These are phyloP conservation scores for Psophia crepitans DNA, from an alignment of 2,113 vertebrate species.

Conservation along the genomic window DNA sequence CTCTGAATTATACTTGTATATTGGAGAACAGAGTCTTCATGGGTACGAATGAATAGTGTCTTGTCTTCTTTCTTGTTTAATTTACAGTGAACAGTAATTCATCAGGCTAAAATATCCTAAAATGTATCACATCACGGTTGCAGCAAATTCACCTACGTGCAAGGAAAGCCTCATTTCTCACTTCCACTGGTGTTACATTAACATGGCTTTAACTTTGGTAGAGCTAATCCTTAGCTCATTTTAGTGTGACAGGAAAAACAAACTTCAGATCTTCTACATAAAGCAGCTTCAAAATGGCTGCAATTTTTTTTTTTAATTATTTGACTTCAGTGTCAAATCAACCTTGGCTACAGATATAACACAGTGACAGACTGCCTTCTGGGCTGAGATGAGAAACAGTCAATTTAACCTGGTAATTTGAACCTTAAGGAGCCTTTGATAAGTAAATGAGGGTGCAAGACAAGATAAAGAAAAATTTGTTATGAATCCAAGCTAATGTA, in stretches of 20 bases:
- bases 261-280: neutral
- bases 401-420: neutral
- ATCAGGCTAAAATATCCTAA: neutral
- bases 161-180: slow-evolving; percentile 30
- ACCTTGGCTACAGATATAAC: neutral
- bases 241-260: slow-evolving; percentile 23
- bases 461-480: neutral
- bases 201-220: neutral
- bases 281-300: neutral
- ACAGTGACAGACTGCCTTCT: neutral
- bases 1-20: neutral
- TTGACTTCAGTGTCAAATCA: slow-evolving; percentile 1
- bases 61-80: slow-evolving; percentile 7
- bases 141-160: neutral
- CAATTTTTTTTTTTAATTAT: neutral
- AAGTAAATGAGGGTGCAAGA: neutral
- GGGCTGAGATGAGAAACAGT: neutral
- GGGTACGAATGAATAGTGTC: neutral
- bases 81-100: neutral
- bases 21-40: neutral
- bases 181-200: neutral
- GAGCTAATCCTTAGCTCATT: slow-evolving; percentile 30
- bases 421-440: neutral
- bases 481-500: neutral
- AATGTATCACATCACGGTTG: neutral